These are phyloP conservation scores for Wasmannia auropunctata DNA, from an alignment of 1,140 invertebrate genomes.

Conservation along the genomic window DNA sequence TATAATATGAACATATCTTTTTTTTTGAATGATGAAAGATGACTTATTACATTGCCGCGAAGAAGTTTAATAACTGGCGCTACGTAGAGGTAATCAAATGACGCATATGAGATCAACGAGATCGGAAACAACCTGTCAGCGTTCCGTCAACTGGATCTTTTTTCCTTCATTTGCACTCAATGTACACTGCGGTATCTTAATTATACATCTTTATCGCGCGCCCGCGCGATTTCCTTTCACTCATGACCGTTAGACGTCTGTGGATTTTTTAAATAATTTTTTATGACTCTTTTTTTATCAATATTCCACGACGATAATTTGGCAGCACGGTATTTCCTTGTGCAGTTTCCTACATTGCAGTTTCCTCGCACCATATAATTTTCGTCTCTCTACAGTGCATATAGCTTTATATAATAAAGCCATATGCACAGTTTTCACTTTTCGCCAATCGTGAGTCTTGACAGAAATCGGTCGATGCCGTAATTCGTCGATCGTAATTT, in stretches of 20 bases:
- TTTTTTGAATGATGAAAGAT: background rate
- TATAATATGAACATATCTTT: background rate
- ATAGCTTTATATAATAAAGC: constrained; percentile 33
- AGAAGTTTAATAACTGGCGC: background rate
- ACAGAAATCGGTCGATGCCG: background rate
- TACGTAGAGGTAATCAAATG: constrained; percentile 12
- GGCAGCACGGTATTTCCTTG: constrained; percentile 6
- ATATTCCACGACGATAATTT: constrained; percentile 46
- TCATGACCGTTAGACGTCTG: background rate
- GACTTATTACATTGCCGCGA: background rate
- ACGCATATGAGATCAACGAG: background rate
- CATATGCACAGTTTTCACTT: constrained; percentile 57
- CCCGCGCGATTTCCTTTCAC: constrained; percentile 66
- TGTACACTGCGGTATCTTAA: constrained; percentile 25
- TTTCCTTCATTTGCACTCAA: background rate
- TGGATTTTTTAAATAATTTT: constrained; percentile 3
- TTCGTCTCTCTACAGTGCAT: background rate
- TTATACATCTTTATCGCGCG: constrained; percentile 50
- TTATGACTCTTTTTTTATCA: background rate
- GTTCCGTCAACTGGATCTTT: background rate
- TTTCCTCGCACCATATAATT: constrained; percentile 53
- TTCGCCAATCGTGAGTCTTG: background rate
- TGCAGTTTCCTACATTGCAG: background rate
- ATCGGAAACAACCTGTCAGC: background rate
- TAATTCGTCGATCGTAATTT: constrained; percentile 15